phyloP scores from a whole-genome alignment of 2,888 invertebrate genomes.

The Amblyjoppa fuscipennis region DNA sequence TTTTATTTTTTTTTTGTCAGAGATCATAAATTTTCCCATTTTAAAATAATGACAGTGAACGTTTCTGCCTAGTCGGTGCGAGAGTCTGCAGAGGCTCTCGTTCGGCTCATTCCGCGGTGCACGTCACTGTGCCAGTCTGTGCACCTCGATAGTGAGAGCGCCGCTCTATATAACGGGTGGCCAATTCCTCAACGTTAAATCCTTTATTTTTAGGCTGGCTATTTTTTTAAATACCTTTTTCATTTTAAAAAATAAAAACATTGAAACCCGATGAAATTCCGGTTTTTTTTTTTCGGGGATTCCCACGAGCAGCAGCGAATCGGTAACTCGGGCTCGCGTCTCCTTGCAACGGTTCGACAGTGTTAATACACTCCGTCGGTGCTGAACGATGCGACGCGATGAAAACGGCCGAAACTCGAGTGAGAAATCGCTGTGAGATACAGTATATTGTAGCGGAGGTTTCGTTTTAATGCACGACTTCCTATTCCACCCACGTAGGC shows the following conservation, averaged over 20 bases:
- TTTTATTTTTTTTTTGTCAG: constrained; percentile 39
- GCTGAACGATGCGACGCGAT: constrained; percentile 27
- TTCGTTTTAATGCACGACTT: constrained; percentile 81
- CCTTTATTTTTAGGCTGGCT: background rate
- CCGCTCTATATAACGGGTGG: constrained; percentile 58
- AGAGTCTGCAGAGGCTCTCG: constrained; percentile 16
- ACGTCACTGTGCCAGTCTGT: constrained; percentile 64
- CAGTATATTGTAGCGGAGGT: constrained; percentile 70
- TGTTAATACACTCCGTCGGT: background rate
- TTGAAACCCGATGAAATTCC: too few relatives aligned
- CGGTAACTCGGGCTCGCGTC: background rate
- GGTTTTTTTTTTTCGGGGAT: background rate
- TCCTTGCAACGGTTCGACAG: background rate
- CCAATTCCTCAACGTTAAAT: background rate
- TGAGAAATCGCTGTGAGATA: constrained; percentile 40
- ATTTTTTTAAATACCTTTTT: background rate
- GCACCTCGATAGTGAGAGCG: constrained; percentile 66
- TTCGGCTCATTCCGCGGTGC: constrained; percentile 55
- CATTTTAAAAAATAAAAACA: background rate
- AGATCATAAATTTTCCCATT: constrained; percentile 67
- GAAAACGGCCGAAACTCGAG: constrained; percentile 39
- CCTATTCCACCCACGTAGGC: constrained; percentile 81
- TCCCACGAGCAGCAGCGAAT: background rate
- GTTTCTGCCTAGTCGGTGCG: constrained; percentile 23
- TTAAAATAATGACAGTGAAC: constrained; percentile 63